Conservation (phyloP, 2,888 invertebrate species). For the Epirrhoe tristata region DNA sequence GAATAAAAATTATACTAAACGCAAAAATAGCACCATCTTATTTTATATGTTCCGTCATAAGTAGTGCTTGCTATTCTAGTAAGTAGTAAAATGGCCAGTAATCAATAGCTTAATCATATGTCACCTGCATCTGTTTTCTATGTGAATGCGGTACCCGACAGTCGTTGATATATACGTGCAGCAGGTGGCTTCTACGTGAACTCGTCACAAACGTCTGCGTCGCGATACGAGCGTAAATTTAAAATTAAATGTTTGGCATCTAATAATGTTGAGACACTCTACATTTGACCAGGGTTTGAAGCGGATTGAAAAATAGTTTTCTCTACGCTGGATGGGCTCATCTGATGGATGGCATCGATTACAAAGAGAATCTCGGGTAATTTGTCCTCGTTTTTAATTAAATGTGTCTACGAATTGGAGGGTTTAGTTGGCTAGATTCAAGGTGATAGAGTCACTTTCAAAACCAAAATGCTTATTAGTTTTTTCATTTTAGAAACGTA, state of each 20-base stretch:
- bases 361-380: constrained; percentile 1
- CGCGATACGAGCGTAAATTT: constrained; percentile 50
- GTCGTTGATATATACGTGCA: constrained; percentile 62
- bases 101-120: not conserved
- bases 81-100: not conserved
- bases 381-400: constrained; percentile 7
- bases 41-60: no score
- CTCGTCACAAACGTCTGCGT: constrained; percentile 56
- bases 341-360: constrained; percentile 14
- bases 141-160: constrained; percentile 50
- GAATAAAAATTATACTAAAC: no score
- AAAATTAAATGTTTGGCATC: constrained; percentile 58
- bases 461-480: not conserved
- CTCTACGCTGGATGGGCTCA: constrained; percentile 16
- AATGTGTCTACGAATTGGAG: not conserved
- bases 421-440: not conserved
- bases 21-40: no score
- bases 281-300: constrained; percentile 35
- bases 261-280: constrained; percentile 46
- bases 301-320: constrained; percentile 32
- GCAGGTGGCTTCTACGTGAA: constrained; percentile 66
- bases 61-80: no score
- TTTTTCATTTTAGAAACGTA: not conserved
- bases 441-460: not conserved
- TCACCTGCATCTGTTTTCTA: constrained; percentile 9